These are phyloP conservation scores for Antidorcas marsupialis DNA, from an alignment of 2,113 vertebrate genomes.

Conservation along the genomic window DNA sequence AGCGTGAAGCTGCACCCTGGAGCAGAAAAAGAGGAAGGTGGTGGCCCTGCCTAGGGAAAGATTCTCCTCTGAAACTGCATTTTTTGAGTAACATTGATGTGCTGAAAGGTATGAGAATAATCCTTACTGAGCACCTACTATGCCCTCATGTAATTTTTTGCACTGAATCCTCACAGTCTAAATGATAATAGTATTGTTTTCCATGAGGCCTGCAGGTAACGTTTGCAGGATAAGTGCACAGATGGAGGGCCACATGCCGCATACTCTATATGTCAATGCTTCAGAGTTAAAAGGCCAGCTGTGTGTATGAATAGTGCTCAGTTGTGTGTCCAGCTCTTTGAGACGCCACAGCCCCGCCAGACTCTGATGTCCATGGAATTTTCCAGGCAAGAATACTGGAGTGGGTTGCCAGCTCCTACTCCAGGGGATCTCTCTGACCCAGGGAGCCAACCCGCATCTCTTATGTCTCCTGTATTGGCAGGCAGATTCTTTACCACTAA, in stretches of 20 bases:
- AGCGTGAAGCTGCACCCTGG: neutral
- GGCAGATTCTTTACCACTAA: neutral
- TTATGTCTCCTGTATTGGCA: neutral
- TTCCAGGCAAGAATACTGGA: neutral
- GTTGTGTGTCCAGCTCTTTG: neutral
- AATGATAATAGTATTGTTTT: neutral
- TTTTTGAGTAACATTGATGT: neutral
- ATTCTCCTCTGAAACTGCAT: neutral
- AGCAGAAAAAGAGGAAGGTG: neutral
- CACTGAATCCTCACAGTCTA: neutral
- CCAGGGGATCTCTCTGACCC: neutral
- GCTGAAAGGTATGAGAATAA: neutral
- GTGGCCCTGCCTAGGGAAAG: neutral
- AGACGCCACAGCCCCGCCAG: neutral
- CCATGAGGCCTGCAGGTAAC: neutral
- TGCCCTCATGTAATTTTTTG: neutral
- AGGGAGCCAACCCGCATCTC: neutral
- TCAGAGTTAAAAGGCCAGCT: neutral
- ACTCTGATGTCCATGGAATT: neutral
- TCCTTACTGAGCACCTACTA: neutral
- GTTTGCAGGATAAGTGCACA: neutral
- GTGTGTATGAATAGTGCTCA: neutral
- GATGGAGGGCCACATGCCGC: neutral
- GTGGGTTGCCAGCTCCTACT: neutral
- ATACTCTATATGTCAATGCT: neutral